Evolutionary conservation across 2,797 vertebrate genomes (phyloP), one percentile per base, ranked within the genome.

Genomic region (Melanotaenia maccullochi): DNA sequence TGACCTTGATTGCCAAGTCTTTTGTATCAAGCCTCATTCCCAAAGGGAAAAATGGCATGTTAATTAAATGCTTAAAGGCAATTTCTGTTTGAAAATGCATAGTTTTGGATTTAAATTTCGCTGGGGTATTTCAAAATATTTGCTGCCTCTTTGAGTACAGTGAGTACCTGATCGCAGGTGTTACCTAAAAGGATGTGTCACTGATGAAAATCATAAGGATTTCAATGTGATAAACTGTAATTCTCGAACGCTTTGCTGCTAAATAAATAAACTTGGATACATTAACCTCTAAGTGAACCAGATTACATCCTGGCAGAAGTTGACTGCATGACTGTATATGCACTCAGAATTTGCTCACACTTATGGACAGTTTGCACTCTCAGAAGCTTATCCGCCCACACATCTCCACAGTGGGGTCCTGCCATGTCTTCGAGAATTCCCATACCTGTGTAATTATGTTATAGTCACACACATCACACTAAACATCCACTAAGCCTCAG

Each of bases 401-500:
- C 79, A 60, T 73, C 83, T 65, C 63, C 79, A 61, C 83, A 79
- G 83, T 58, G 59, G 73, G 85, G 81, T 74, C 72, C 74, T 57
- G 70, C 78, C 73, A 61, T 71, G 71, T 86, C 81, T 81, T 61
- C 60, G 74, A 84, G 78, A 76, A 73, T 73, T 73, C 79, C 73
- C 68, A 51, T 87, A 91, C 91, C 88, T 91, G 80, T 86, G 80
- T 90, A 84, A 90, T 91, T 91, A 92, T 89, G 69, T 81, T 87
- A 76, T 68, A 63, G 64, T 68, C 69, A 70, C 83, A 70, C 82
- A 79, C 81, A 81, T 87, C 82, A 81, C 84, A 86, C 83, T 75
- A 85, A 86, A 87, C 87, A 73, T 87, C 90, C 85, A 85, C 88
- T 85, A 87, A 86, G 86, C 88, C 79, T 78, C 87, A 90, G 89